phyloP scores from a whole-genome alignment of 1,140 invertebrate genomes.

The Eurosta solidaginis region DNA sequence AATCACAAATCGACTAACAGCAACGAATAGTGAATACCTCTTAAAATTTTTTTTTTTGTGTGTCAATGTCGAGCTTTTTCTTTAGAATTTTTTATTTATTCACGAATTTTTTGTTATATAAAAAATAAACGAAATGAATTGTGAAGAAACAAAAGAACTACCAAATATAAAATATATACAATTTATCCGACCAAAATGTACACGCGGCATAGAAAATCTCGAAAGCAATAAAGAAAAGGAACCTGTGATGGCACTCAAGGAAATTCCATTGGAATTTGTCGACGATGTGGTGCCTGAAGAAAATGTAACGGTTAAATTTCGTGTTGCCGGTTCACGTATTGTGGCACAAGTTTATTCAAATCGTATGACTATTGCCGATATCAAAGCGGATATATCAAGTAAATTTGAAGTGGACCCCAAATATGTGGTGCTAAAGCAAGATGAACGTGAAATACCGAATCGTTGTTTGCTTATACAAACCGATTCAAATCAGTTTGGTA shows the following conservation, averaged over 20 bases:
- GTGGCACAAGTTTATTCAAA: slow-evolving; percentile 58
- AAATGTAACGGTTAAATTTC: slow-evolving; percentile 57
- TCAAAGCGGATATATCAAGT: slow-evolving; percentile 51
- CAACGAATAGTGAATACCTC: not conserved
- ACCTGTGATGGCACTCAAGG: not conserved
- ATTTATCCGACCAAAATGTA: not conserved
- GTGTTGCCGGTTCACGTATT: slow-evolving; percentile 42
- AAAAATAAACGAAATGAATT: not conserved
- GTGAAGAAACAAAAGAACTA: not conserved
- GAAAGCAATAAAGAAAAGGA: not conserved
- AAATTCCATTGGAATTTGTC: not conserved
- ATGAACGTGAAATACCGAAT: slow-evolving; percentile 37
- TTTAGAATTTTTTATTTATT: not conserved
- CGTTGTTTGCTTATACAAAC: slow-evolving; percentile 41
- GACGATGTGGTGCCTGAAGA: slow-evolving; percentile 34
- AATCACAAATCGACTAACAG: no score
- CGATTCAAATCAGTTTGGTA: slow-evolving; percentile 49
- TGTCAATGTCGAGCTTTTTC: no score
- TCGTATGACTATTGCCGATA: slow-evolving; percentile 48
- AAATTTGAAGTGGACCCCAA: slow-evolving; percentile 50
- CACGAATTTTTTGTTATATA: not conserved
- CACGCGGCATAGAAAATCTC: not conserved
- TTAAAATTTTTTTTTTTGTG: not conserved
- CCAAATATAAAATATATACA: not conserved
- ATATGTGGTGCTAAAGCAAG: slow-evolving; percentile 42